Evolutionary conservation across 2,113 vertebrate genomes (phyloP).

Genomic region (Seriola aureovittata): DNA sequence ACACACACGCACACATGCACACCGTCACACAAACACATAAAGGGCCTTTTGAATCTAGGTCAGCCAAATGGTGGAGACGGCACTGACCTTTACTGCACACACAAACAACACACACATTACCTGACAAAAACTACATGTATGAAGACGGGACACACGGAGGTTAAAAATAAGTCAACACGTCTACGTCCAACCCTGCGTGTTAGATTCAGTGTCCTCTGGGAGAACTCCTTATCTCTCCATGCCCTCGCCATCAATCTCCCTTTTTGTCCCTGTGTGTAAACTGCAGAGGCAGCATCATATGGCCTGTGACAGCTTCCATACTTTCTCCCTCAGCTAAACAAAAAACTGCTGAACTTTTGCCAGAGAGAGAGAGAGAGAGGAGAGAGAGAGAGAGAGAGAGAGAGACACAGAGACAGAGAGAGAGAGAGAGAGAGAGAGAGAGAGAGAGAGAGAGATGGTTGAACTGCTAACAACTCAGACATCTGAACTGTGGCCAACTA

Average conservation of each 20-base stretch:
- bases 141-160: neutral
- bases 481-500: too few relatives aligned
- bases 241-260: conserved; percentile 66
- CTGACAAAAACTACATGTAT: conserved; percentile 36
- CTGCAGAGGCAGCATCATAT: conserved; percentile 77
- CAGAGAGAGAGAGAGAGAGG: conserved; percentile 31
- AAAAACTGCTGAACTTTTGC: conserved; percentile 61
- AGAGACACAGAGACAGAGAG: neutral
- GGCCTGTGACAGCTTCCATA: conserved; percentile 78
- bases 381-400: neutral
- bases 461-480: too few relatives aligned
- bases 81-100: conserved; percentile 52
- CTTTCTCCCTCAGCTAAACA: conserved; percentile 66
- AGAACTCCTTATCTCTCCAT: conserved; percentile 7
- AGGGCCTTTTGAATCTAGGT: conserved; percentile 64
- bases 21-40: conserved; percentile 29
- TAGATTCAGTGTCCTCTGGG: conserved; percentile 18
- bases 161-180: neutral
- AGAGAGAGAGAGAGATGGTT: neutral
- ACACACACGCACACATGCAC: conserved; percentile 20
- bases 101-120: conserved; percentile 5
- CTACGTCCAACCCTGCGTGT: neutral
- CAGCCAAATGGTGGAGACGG: conserved; percentile 44
- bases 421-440: neutral
- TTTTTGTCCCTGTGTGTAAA: conserved; percentile 52